These are phyloP conservation scores for Cercopithecus mona DNA, from an alignment of 2,113 vertebrate genomes.

Conservation along the genomic window DNA sequence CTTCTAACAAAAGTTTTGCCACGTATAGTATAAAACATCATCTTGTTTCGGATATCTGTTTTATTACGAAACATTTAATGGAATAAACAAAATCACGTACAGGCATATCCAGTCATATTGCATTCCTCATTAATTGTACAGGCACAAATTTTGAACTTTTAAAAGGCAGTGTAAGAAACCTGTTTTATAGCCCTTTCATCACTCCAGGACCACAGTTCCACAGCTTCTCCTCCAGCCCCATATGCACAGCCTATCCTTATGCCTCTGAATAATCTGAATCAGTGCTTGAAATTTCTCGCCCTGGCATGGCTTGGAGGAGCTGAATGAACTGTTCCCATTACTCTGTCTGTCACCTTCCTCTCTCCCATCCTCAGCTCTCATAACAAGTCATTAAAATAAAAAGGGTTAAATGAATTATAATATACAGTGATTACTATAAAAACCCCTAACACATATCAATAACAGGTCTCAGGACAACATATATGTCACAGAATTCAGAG, in stretches of 20 bases:
- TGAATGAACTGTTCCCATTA: background rate
- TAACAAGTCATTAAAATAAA: slow-evolving; percentile 33
- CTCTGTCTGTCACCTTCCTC: background rate
- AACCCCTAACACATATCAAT: background rate
- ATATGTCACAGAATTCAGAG: slow-evolving; percentile 42
- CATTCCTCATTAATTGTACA: background rate
- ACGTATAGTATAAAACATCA: background rate
- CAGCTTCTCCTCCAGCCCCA: background rate
- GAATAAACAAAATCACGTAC: background rate
- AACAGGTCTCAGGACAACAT: background rate
- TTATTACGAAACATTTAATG: slow-evolving; percentile 1
- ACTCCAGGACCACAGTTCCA: no score
- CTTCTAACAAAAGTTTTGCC: slow-evolving; percentile 51
- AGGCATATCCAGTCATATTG: background rate
- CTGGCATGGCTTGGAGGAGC: background rate
- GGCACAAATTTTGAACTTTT: background rate
- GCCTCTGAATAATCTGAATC: background rate
- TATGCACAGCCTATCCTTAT: background rate
- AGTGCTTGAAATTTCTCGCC: background rate
- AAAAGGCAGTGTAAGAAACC: background rate
- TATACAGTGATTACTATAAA: background rate
- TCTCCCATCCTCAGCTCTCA: background rate
- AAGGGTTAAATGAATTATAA: slow-evolving; percentile 14
- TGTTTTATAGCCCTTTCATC: background rate
- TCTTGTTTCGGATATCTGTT: slow-evolving; percentile 26